Conservation (phyloP, 2,113 vertebrate genomes). For the Aythya baeri region DNA sequence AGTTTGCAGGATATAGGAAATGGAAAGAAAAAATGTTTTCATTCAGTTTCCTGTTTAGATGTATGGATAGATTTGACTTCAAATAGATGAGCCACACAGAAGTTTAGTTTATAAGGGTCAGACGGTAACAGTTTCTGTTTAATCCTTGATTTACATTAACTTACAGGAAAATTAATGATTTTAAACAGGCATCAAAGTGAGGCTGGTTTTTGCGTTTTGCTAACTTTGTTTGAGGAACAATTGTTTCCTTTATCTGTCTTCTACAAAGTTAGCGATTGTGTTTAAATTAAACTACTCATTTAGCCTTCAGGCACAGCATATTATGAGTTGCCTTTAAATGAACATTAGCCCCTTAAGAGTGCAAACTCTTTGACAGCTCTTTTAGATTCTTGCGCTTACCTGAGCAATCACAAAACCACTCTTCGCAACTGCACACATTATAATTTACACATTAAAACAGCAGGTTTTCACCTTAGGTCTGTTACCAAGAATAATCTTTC, state of each 20-base stretch:
- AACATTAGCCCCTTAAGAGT: slow-evolving; percentile 37
- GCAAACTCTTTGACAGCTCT: slow-evolving; percentile 70
- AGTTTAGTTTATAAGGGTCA: slow-evolving; percentile 61
- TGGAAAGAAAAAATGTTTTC: slow-evolving; percentile 51
- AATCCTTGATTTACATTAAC: slow-evolving; percentile 70
- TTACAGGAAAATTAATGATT: slow-evolving; percentile 70
- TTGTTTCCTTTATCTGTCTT: slow-evolving; percentile 68
- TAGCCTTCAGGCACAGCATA: slow-evolving; percentile 62
- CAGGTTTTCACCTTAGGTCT: slow-evolving; percentile 72
- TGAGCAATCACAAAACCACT: slow-evolving; percentile 60
- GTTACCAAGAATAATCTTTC: slow-evolving; percentile 74
- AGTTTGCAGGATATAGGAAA: slow-evolving; percentile 42
- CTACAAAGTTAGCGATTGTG: slow-evolving; percentile 40
- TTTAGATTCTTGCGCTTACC: slow-evolving; percentile 59
- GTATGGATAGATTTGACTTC: slow-evolving; percentile 46
- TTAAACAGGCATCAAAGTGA: slow-evolving; percentile 63
- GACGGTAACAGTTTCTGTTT: slow-evolving; percentile 66
- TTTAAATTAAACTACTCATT: slow-evolving; percentile 59
- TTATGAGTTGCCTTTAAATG: slow-evolving; percentile 60
- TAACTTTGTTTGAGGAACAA: slow-evolving; percentile 25
- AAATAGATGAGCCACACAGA: slow-evolving; percentile 58
- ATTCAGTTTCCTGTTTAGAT: slow-evolving; percentile 65
- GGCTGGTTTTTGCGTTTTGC: slow-evolving; percentile 7
- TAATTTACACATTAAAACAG: slow-evolving; percentile 78
- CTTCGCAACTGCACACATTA: slow-evolving; percentile 66